Evolutionary conservation across 2,113 vertebrate species (phyloP).

Genomic region (Rousettus leschenaultii): DNA sequence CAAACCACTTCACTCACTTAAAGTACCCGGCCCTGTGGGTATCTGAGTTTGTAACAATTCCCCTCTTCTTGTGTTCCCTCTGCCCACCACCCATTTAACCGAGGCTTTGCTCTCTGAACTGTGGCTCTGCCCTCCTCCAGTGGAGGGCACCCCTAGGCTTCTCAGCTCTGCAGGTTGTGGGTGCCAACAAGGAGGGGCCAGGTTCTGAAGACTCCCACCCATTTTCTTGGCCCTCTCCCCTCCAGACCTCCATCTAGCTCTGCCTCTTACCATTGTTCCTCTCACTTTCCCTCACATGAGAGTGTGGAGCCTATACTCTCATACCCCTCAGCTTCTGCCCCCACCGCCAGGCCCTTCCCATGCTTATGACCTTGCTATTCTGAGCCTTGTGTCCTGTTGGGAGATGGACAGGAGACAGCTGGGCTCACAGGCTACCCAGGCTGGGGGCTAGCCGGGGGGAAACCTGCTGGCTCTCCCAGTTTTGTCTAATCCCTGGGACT

Average conservation of each 20-base stretch:
- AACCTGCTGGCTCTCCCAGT: slow-evolving; percentile 32
- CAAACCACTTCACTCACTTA: neutral
- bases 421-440: slow-evolving; percentile 35
- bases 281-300: neutral
- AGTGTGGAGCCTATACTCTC: neutral
- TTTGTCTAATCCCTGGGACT: slow-evolving; percentile 50
- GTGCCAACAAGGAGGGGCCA: neutral
- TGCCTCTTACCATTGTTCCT: neutral
- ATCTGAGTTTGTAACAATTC: neutral
- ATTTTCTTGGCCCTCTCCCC: neutral
- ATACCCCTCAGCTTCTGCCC: slow-evolving; percentile 31
- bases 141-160: neutral
- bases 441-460: slow-evolving; percentile 34
- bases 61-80: neutral
- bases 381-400: slow-evolving; percentile 51
- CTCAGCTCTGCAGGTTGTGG: neutral
- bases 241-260: neutral
- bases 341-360: slow-evolving; percentile 49
- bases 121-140: neutral
- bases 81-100: neutral
- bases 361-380: slow-evolving; percentile 74
- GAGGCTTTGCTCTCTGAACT: neutral
- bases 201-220: neutral
- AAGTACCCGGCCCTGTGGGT: neutral
- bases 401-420: slow-evolving; percentile 75